A percentile compares a stretch with the other conserved stretches of the same genome.
Conservation (phyloP, 2,888 invertebrate genomes). For the Nemotelus pantherinus region DNA sequence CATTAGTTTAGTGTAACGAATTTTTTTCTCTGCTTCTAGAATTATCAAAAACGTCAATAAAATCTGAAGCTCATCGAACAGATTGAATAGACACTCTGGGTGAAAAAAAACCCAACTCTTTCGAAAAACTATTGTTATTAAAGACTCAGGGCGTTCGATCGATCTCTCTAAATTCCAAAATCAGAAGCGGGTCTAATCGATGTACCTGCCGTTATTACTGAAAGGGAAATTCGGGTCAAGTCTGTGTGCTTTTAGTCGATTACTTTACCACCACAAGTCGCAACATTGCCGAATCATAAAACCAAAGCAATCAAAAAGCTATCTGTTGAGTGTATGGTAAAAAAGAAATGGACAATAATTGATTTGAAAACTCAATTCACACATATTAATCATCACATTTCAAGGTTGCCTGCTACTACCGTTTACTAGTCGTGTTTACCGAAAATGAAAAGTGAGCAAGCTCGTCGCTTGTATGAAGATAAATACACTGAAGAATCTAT, state of each 20-base stretch:
- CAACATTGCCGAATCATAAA: not conserved
- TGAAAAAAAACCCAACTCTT: no score
- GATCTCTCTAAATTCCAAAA: no score
- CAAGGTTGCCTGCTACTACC: conserved; percentile 6
- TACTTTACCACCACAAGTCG: not conserved
- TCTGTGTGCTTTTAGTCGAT: not conserved
- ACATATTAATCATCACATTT: not conserved
- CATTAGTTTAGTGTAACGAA: no score
- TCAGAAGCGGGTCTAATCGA: conserved; percentile 27
- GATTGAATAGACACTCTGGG: no score
- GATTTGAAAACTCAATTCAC: conserved; percentile 8
- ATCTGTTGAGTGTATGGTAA: no score
- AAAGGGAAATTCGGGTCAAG: conserved; percentile 40
- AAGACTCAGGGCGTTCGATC: no score
- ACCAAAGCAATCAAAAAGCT: not conserved
- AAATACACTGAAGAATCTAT: not conserved
- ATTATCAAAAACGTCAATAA: no score
- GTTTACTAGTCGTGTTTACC: not conserved
- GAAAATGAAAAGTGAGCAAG: not conserved
- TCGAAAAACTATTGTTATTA: no score
- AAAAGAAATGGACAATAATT: conserved; percentile 9
- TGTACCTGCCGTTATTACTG: conserved; percentile 26
- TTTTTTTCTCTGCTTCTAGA: no score
- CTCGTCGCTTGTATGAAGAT: not conserved
- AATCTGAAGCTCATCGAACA: no score